Evolutionary conservation across 2,797 vertebrate genomes (phyloP).

Genomic region (Pantherophis alleghaniensis): DNA sequence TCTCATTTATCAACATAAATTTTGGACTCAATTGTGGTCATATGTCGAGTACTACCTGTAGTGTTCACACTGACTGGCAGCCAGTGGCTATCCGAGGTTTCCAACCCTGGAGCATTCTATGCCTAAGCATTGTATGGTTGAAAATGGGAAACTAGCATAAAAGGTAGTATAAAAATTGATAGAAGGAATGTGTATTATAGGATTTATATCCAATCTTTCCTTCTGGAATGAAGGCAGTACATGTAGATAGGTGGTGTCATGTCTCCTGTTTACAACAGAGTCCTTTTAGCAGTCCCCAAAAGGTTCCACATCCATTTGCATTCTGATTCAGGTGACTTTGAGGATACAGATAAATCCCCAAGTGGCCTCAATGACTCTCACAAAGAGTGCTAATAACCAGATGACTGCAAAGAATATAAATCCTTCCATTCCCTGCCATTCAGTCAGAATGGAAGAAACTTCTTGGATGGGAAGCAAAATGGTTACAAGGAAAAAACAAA

Average conservation of each 20-base stretch:
- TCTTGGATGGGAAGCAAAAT: background rate
- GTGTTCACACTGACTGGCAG: no score
- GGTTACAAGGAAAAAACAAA: background rate
- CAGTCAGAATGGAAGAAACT: background rate
- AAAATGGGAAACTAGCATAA: background rate
- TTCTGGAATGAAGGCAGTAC: background rate
- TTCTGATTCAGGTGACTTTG: background rate
- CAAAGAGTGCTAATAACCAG: background rate
- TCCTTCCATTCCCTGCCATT: background rate
- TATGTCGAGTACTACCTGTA: no score
- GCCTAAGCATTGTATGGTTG: background rate
- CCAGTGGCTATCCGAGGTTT: no score
- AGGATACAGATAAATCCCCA: background rate
- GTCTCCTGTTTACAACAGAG: no score
- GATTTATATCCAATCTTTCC: background rate
- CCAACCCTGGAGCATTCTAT: no score
- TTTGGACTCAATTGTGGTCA: no score
- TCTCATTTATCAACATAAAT: no score
- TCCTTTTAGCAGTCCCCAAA: no score
- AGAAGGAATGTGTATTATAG: background rate
- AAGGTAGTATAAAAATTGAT: background rate
- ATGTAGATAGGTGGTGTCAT: no score
- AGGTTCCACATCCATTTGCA: no score
- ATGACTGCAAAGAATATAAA: no score
- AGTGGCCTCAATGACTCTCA: background rate